phyloP scores from a whole-genome alignment of 2,797 vertebrate species.

The Artibeus lituratus region DNA sequence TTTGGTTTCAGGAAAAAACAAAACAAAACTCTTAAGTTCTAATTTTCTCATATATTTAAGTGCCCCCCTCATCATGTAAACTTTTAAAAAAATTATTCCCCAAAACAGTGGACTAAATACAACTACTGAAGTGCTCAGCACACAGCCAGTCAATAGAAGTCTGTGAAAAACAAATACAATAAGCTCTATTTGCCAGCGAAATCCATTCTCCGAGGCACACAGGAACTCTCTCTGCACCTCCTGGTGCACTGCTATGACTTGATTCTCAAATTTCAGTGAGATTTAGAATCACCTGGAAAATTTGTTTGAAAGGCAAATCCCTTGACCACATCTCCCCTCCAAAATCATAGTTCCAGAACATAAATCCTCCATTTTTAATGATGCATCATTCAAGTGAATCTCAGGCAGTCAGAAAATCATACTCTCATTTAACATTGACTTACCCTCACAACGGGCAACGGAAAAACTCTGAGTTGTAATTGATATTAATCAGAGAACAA shows the following conservation, averaged over 20 bases:
- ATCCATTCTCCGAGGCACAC: not conserved
- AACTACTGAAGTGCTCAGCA: not conserved
- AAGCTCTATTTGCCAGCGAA: not conserved
- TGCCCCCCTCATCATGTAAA: not conserved
- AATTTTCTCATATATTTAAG: slow-evolving; percentile 22
- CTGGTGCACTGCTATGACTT: not conserved
- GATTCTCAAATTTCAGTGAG: slow-evolving; percentile 41
- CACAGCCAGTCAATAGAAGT: not conserved
- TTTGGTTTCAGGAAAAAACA: not conserved
- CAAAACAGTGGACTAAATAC: slow-evolving; percentile 1
- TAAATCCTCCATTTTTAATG: not conserved
- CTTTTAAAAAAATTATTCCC: not conserved
- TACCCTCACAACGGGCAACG: not conserved
- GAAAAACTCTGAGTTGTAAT: not conserved
- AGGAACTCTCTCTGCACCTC: not conserved
- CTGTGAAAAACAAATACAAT: not conserved
- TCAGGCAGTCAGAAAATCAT: not conserved
- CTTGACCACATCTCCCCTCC: not conserved
- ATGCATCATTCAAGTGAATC: not conserved
- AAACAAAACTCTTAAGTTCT: not conserved
- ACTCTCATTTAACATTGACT: not conserved
- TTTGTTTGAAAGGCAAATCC: slow-evolving; percentile 25
- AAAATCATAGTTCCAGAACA: not conserved
- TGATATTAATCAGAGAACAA: not conserved
- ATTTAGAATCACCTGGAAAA: slow-evolving; percentile 37